Conservation (phyloP, 2,888 invertebrate species). For the Macrosoma leucophasiata region DNA sequence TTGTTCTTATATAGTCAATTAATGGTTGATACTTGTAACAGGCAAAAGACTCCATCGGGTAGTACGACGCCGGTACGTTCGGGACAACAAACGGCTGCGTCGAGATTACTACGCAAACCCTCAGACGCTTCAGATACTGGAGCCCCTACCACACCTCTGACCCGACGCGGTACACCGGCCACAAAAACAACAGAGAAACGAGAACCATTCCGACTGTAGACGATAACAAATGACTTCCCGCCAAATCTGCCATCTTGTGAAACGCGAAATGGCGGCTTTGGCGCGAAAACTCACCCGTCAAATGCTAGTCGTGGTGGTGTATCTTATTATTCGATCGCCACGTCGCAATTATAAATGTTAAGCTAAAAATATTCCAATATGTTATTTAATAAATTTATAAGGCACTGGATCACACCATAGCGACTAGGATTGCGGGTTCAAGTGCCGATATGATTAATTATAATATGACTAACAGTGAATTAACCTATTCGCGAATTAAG, state of each 20-base stretch:
- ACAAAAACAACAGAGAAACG: slow-evolving; percentile 73
- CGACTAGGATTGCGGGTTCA: slow-evolving; percentile 39
- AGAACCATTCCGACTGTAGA: slow-evolving; percentile 85
- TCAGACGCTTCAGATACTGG: slow-evolving; percentile 82
- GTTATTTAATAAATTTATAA: slow-evolving; percentile 21
- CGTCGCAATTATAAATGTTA: no score
- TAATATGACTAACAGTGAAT: slow-evolving; percentile 59
- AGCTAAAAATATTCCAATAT: slow-evolving; percentile 29
- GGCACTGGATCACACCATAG: slow-evolving; percentile 31
- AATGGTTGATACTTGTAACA: slow-evolving; percentile 34
- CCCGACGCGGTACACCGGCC: slow-evolving; percentile 58
- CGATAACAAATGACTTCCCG: slow-evolving; percentile 30
- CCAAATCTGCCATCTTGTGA: slow-evolving; percentile 21
- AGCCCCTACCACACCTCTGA: slow-evolving; percentile 60
- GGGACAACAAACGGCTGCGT: slow-evolving; percentile 77
- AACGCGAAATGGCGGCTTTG: slow-evolving; percentile 17
- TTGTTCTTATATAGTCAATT: neutral
- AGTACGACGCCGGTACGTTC: slow-evolving; percentile 83
- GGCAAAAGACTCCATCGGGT: slow-evolving; percentile 86
- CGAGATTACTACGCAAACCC: slow-evolving; percentile 78
- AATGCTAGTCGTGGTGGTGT: slow-evolving; percentile 46
- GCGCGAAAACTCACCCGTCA: slow-evolving; percentile 25
- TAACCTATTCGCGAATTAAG: slow-evolving; percentile 68
- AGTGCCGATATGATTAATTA: slow-evolving; percentile 47
- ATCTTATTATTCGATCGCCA: slow-evolving; percentile 30